These are phyloP conservation scores for Acrossocheilus wenchowensis DNA, from an alignment of 2,797 vertebrate species.

Conservation along the genomic window DNA sequence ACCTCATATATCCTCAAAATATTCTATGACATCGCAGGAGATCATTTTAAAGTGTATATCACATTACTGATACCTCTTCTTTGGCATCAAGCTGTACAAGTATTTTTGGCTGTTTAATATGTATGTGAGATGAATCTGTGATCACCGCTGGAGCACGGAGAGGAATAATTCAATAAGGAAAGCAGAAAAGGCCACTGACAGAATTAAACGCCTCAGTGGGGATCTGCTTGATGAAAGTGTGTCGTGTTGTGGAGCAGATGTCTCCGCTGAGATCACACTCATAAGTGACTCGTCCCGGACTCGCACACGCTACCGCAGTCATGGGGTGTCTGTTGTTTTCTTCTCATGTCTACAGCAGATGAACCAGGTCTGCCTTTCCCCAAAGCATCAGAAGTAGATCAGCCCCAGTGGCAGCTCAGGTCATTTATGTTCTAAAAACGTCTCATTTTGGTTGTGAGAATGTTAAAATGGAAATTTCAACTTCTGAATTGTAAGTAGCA, in stretches of 20 bases:
- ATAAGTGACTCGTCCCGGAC: neutral
- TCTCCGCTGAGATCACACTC: slow-evolving; percentile 10
- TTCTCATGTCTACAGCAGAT: neutral
- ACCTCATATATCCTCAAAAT: neutral
- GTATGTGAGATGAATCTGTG: neutral
- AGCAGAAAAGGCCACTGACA: neutral
- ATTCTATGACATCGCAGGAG: too few species aligned
- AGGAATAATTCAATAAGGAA: slow-evolving; percentile 6
- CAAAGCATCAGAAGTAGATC: neutral
- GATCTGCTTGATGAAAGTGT: slow-evolving; percentile 19
- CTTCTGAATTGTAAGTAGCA: neutral
- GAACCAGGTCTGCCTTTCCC: neutral
- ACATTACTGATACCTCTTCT: neutral
- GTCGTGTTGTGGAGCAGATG: slow-evolving; percentile 28
- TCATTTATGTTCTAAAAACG: neutral
- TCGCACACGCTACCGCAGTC: neutral
- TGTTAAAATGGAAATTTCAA: neutral
- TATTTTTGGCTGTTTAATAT: neutral
- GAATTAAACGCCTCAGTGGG: neutral
- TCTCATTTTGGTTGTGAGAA: neutral
- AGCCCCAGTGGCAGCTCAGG: neutral
- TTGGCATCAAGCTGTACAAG: neutral
- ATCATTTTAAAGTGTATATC: neutral
- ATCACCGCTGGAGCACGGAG: neutral
- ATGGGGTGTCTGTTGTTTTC: neutral